Base-by-base conservation (phyloP, 2,888 invertebrate species). In the Furcula furcula region DNA sequence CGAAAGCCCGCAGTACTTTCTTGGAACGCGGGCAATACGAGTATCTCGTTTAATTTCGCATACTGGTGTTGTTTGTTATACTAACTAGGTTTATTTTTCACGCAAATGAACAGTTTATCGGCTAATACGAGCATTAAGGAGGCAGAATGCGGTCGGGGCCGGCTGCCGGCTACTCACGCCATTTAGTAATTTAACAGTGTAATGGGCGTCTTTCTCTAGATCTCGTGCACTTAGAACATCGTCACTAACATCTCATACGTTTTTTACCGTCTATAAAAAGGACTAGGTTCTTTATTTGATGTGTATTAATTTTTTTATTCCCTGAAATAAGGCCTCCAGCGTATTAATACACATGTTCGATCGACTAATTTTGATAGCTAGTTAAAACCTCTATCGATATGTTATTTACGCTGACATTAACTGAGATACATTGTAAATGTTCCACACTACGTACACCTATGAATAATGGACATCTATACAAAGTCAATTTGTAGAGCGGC, bases 151-250 rank as follows among this genome's bases (percentile, higher is more conserved):
- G 62, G 73, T 56, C 65, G 60, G 48, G 40, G 56, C 55, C 40
- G 46, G 59, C 55, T 53, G 48, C 54, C 46, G 42, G 41, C 35
- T 41, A 39, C 57, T 62, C 78, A 79, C 73, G 76, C 76, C 51
- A 78, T 79, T 76, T 71, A 70, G 73, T 76, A 63, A 78, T 78
- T 77, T 72, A 78, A 57, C 66, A 53, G 55, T 67, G 67, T 74
- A 76, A 76, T 72, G 69, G 65, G 62, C 53, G 48, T 60, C 61
- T 63, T 53, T 57, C 43, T 51, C 52, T 54, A 46, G 58, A 63
- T 64, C 56, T 47, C 41, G 34, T 33, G 36, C 45, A 49, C 40
- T 51, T 34, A 28, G 39, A 40, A 55, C 46, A 49, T 45, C 45
- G 37, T 40, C 42, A 52, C 44, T 44, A 32, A 43, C 46, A 55